These are phyloP conservation scores for Sinodicranocentrus sp. DNA, from an alignment of 2,888 invertebrate species.

Conservation along the genomic window DNA sequence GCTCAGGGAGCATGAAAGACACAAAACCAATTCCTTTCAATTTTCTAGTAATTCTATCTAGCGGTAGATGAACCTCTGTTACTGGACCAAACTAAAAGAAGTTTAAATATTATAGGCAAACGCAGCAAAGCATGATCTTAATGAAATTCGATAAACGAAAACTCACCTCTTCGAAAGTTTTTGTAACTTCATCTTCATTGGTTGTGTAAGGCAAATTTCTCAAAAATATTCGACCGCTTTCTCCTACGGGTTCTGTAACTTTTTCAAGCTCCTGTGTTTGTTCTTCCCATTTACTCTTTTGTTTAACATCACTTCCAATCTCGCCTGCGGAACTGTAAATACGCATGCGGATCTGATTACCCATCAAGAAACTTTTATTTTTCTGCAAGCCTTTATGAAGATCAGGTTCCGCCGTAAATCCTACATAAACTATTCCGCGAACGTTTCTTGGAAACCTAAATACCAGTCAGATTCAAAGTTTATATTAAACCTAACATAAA, in stretches of 20 bases:
- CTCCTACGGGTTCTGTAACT: constrained; percentile 87
- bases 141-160: too few relatives aligned
- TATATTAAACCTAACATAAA: too few relatives aligned
- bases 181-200: constrained; percentile 90
- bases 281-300: constrained; percentile 81
- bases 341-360: constrained; percentile 81
- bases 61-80: constrained; percentile 91
- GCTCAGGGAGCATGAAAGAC: constrained; percentile 95
- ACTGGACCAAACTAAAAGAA: constrained; percentile 83
- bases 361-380: constrained; percentile 88
- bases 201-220: constrained; percentile 93
- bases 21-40: constrained; percentile 92
- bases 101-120: neutral
- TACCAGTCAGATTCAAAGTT: neutral
- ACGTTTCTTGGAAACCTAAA: constrained; percentile 84
- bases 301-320: constrained; percentile 80
- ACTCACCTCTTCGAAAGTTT: constrained; percentile 84
- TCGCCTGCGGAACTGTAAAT: constrained; percentile 59
- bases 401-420: constrained; percentile 90
- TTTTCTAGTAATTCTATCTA: constrained; percentile 88
- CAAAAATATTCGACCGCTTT: constrained; percentile 95
- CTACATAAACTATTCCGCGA: constrained; percentile 93
- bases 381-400: constrained; percentile 89
- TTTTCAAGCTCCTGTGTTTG: constrained; percentile 84
- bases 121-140: neutral